A percentile compares a stretch with the other conserved stretches of the same genome.
phyloP scores from a whole-genome alignment of 2,113 vertebrate genomes.

The Halichoeres trimaculatus region DNA sequence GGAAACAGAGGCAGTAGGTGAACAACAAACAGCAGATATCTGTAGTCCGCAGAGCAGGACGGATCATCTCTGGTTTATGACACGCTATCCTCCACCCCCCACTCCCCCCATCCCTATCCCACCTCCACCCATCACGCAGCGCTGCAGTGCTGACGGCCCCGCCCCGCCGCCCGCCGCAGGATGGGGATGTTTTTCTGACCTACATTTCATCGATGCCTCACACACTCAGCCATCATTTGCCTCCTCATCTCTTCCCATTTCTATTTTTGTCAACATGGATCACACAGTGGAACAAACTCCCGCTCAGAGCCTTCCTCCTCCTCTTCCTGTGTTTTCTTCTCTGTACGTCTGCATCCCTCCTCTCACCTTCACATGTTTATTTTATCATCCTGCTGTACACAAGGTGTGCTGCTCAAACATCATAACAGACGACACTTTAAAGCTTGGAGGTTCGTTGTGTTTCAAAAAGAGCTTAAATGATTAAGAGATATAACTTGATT shows the following conservation, averaged over 20 bases:
- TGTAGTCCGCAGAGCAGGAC: not conserved
- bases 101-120: constrained; percentile 14
- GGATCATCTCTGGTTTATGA: not conserved
- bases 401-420: not conserved
- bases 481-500: too few species aligned
- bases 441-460: too few species aligned
- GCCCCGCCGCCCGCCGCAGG: constrained; percentile 38
- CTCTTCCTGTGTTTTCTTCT: not conserved
- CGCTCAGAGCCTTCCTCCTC: not conserved
- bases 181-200: constrained; percentile 80
- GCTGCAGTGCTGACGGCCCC: constrained; percentile 46
- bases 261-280: not conserved
- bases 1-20: not conserved
- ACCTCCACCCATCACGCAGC: constrained; percentile 34
- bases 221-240: constrained; percentile 5
- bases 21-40: not conserved
- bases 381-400: not conserved
- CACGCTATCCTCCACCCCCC: not conserved
- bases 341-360: not conserved
- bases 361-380: not conserved
- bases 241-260: constrained; percentile 16
- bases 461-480: too few species aligned
- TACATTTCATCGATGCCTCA: constrained; percentile 62
- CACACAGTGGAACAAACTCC: not conserved
- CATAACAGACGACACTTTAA: not conserved